A percentile compares a stretch with the other conserved stretches of the same genome.
These are phyloP conservation scores for Dasysyrphus albostriatus DNA, from an alignment of 2,888 invertebrate genomes.

Conservation along the genomic window DNA sequence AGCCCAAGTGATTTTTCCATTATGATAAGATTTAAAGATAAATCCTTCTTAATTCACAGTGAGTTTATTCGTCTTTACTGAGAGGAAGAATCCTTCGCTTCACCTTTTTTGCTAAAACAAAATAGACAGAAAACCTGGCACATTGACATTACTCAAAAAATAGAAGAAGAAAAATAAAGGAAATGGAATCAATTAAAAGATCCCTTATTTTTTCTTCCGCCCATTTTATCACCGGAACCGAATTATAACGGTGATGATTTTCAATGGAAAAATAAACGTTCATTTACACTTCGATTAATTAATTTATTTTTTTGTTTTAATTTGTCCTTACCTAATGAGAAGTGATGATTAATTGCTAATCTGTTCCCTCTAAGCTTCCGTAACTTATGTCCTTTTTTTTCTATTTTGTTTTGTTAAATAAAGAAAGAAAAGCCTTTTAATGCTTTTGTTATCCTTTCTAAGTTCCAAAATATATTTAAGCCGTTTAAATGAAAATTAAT, in stretches of 20 bases:
- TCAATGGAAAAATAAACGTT: constrained; percentile 46
- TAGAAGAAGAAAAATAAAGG: neutral
- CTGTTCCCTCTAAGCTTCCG: constrained; percentile 41
- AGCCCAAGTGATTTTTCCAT: neutral
- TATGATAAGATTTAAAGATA: neutral
- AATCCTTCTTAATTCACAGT: neutral
- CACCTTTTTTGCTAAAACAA: neutral
- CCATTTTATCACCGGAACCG: constrained; percentile 10
- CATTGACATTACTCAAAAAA: constrained; percentile 38
- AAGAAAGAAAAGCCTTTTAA: constrained; percentile 1
- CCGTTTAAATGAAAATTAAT: constrained; percentile 74
- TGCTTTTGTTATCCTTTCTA: constrained; percentile 29
- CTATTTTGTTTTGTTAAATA: constrained; percentile 9
- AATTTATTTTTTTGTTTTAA: constrained; percentile 2
- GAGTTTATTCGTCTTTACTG: too few species aligned
- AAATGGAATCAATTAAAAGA: constrained; percentile 64
- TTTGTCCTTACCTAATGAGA: constrained; percentile 58
- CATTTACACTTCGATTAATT: constrained; percentile 62
- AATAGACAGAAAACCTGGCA: constrained; percentile 32
- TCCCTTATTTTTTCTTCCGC: constrained; percentile 36
- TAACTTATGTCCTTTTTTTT: constrained; percentile 54
- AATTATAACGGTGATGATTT: constrained; percentile 27
- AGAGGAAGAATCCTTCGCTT: neutral
- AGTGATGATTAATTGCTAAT: constrained; percentile 70
- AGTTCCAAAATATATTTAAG: constrained; percentile 62